Percentiles rank a stretch among this genome's conserved stretches.
These are phyloP conservation scores for Gnathonemus longibarbis DNA, from an alignment of 2,113 vertebrate species.

Conservation along the genomic window DNA sequence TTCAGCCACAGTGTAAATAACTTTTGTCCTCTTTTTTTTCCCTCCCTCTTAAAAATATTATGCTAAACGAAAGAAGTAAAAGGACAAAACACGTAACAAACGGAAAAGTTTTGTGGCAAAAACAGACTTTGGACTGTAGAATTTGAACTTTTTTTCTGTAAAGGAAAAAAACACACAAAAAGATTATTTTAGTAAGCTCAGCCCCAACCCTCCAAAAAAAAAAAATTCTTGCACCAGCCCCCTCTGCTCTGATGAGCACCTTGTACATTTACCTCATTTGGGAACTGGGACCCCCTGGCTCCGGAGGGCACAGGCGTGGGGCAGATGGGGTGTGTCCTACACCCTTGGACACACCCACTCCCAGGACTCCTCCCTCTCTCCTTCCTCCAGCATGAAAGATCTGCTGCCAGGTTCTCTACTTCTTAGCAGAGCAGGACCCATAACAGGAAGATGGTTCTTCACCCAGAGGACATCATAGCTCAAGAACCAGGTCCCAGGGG, in stretches of 20 bases:
- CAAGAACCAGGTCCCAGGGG: not conserved
- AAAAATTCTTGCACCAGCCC: not conserved
- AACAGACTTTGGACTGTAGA: slow-evolving; percentile 79
- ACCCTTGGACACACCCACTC: not conserved
- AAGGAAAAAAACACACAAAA: slow-evolving; percentile 61
- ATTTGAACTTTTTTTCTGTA: slow-evolving; percentile 66
- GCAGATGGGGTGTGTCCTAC: not conserved
- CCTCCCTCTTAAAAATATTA: slow-evolving; percentile 53
- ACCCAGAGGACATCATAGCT: not conserved
- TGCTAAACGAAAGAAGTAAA: slow-evolving; percentile 56
- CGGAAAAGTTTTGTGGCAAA: slow-evolving; percentile 50
- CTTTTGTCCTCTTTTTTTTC: slow-evolving; percentile 52
- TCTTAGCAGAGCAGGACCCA: not conserved
- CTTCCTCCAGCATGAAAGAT: not conserved
- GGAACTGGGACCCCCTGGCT: not conserved
- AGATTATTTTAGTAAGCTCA: slow-evolving; percentile 69
- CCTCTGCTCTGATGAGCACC: not conserved
- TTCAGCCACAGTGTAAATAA: slow-evolving; percentile 99
- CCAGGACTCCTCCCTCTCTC: not conserved
- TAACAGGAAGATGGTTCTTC: not conserved
- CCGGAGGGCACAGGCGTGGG: not conserved
- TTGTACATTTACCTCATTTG: slow-evolving; percentile 8
- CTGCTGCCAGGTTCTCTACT: not conserved
- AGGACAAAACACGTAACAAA: slow-evolving; percentile 61
- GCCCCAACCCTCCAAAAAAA: slow-evolving; percentile 16